These are phyloP conservation scores for Rhincodon typus DNA, from an alignment of 2,797 vertebrate genomes.

Conservation along the genomic window DNA sequence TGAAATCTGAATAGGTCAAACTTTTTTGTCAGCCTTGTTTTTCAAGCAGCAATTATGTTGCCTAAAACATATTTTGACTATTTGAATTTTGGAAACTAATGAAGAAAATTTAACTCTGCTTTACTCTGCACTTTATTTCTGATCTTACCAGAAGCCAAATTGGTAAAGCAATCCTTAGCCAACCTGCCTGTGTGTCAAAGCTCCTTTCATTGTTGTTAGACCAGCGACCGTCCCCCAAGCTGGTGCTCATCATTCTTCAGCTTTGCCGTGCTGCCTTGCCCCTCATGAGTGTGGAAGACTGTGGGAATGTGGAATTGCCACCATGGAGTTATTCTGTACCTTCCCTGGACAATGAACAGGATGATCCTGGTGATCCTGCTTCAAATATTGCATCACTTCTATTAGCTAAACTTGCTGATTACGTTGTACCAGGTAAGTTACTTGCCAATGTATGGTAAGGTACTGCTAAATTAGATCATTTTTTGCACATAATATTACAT, in stretches of 20 bases:
- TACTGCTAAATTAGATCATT: background rate
- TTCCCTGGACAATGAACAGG: conserved; percentile 82
- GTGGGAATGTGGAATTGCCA: conserved; percentile 89
- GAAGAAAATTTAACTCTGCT: background rate
- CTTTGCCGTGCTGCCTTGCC: conserved; percentile 88
- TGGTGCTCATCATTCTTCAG: conserved; percentile 97
- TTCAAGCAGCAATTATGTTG: background rate
- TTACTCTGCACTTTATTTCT: background rate
- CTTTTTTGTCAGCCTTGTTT: background rate
- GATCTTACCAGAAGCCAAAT: conserved; percentile 80
- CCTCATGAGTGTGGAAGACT: conserved; percentile 97
- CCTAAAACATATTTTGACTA: background rate
- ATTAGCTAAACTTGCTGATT: conserved; percentile 90
- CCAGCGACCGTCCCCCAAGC: conserved; percentile 92
- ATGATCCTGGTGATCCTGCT: conserved; percentile 87
- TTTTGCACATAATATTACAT: background rate
- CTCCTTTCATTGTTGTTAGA: conserved; percentile 91
- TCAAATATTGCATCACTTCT: conserved; percentile 90
- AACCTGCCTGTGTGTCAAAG: conserved; percentile 96
- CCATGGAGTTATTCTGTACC: conserved; percentile 94
- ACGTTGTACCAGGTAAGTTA: conserved; percentile 85
- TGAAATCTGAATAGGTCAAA: background rate
- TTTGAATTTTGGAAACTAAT: background rate
- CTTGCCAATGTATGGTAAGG: background rate
- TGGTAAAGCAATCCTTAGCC: conserved; percentile 95